A percentile compares a stretch with the other conserved stretches of the same genome.
phyloP scores from a whole-genome alignment of 1,140 invertebrate species.

The Rhyacophila brunnea region DNA sequence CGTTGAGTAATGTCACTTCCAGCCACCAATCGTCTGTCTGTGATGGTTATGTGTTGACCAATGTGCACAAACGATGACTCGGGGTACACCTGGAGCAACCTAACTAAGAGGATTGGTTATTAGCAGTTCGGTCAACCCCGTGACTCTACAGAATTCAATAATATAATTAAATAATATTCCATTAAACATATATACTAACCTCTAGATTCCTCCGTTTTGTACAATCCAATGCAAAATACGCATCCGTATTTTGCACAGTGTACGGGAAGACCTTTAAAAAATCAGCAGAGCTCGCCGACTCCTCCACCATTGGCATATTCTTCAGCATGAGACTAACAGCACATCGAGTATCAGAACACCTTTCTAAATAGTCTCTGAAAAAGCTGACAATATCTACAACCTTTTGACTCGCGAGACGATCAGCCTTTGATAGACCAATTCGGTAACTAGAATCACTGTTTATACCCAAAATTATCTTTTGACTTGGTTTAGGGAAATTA shows the following conservation, averaged over 20 bases:
- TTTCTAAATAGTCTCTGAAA: not conserved
- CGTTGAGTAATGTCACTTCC: too few species aligned
- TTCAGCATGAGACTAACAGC: conserved; percentile 32
- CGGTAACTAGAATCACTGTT: not conserved
- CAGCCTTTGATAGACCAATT: not conserved
- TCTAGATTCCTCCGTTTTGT: conserved; percentile 51
- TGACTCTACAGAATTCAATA: too few species aligned
- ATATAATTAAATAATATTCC: too few species aligned
- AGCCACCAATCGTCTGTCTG: too few species aligned
- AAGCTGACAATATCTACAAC: not conserved
- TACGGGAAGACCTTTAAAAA: conserved; percentile 45
- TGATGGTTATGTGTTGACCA: too few species aligned
- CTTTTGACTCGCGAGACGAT: not conserved
- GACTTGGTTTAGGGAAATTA: not conserved
- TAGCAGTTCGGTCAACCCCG: too few species aligned
- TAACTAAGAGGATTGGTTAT: too few species aligned
- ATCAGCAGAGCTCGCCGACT: conserved; percentile 36
- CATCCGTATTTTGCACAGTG: conserved; percentile 43
- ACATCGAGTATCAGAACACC: conserved; percentile 4
- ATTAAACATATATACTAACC: conserved; percentile 37
- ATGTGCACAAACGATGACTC: too few species aligned
- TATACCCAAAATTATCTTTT: not conserved
- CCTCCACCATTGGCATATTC: conserved; percentile 44
- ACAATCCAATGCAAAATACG: conserved; percentile 47
- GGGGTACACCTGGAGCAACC: too few species aligned